phyloP scores from a whole-genome alignment of 2,888 invertebrate genomes.

The Lepas anatifera region DNA sequence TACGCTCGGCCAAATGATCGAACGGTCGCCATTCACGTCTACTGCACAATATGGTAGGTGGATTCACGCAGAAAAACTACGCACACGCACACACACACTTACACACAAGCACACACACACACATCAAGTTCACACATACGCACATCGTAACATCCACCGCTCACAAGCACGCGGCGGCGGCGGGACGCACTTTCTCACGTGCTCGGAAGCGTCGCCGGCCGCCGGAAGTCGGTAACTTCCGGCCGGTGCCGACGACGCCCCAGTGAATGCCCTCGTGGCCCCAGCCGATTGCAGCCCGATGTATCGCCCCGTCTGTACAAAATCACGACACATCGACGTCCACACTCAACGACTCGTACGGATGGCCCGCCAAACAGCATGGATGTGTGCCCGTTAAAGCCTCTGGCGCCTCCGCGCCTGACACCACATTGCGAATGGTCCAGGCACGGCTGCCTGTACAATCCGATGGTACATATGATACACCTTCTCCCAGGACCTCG shows the following conservation, averaged over 20 bases:
- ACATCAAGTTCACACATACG: background rate
- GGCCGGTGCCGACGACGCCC: background rate
- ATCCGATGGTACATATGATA: background rate
- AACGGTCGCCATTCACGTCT: background rate
- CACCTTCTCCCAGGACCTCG: too few relatives aligned
- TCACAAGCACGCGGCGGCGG: too few relatives aligned
- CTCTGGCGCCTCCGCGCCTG: background rate
- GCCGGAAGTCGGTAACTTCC: background rate
- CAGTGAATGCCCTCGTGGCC: background rate
- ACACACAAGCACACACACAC: too few relatives aligned
- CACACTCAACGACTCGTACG: too few relatives aligned
- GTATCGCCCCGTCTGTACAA: background rate
- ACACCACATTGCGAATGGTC: background rate
- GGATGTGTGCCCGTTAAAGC: background rate
- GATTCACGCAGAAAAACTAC: background rate
- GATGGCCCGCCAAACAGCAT: too few relatives aligned
- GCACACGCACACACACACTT: conserved; percentile 2
- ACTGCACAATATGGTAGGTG: background rate
- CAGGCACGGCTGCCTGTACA: background rate
- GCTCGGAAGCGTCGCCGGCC: background rate
- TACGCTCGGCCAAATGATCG: too few relatives aligned
- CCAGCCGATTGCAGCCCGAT: background rate
- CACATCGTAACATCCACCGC: too few relatives aligned
- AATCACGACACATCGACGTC: background rate
- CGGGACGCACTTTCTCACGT: too few relatives aligned